Base-by-base conservation (phyloP, 2,113 vertebrate genomes). In the Pluvianellus socialis region DNA sequence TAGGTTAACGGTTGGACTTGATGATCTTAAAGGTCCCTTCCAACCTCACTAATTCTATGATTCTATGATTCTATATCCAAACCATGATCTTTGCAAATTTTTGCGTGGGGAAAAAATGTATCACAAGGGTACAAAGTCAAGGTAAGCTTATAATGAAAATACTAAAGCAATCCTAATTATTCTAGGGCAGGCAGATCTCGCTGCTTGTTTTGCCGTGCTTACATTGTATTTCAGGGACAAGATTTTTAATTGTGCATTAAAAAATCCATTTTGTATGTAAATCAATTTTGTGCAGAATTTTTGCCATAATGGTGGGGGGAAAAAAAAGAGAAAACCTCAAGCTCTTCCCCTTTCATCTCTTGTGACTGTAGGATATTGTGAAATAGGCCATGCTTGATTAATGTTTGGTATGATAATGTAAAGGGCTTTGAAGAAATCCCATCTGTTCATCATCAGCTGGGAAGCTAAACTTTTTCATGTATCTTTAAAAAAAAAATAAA, bases 371-470 rank as follows among this genome's bases (percentile, higher is more conserved):
- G 67, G 33, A 80, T 38, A 26, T 49, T 86, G 66, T 95, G 77
- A 79, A 96, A 79, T 44, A 62, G 72, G 24, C 86, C 52, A n/a
- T 68, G 18, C 68, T 93, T 93, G 79, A 81, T 77, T 96, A 83
- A 89, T 90, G 28, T 40, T 62, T 38, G 32, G 38, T 83, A 33
- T 68, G 52, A 45, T 76, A 82, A 73, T 50, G 14, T 86, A 93
- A 95, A 94, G 80, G 44, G 28, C 92, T 96, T 90, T 80, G 79
- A 91, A 94, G 90, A 83, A 81, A 45, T 66, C 40, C 49, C 76
- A 45, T 91, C 86, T 94, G 71, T 86, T 97, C 85, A 79, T 93
- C 73, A 58, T 92, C 84, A 82, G 50, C 74, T 94, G 87, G 33
- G 44, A 96, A 89, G 62, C 40, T 82, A 65, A 96, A 68, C 20